These are phyloP conservation scores for Charina bottae DNA, from an alignment of 2,113 vertebrate species.

Conservation along the genomic window DNA sequence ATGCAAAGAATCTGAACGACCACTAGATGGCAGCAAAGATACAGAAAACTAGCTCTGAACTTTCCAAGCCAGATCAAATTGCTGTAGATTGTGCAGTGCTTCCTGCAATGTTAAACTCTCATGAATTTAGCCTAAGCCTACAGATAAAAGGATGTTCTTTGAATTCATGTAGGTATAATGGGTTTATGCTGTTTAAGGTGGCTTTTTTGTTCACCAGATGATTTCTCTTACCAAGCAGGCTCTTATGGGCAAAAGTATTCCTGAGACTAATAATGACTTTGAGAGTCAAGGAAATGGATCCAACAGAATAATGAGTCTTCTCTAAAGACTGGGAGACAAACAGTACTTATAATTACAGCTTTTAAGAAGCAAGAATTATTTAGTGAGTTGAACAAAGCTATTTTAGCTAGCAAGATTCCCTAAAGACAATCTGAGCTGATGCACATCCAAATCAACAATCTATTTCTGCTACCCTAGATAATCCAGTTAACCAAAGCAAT, in stretches of 20 bases:
- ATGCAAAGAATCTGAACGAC: neutral
- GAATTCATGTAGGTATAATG: neutral
- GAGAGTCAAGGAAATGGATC: neutral
- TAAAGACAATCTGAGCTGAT: constrained; percentile 21
- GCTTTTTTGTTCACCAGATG: neutral
- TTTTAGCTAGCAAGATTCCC: constrained; percentile 53
- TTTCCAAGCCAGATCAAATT: too few species aligned
- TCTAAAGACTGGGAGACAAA: neutral
- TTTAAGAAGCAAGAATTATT: constrained; percentile 57
- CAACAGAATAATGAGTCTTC: neutral
- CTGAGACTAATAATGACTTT: neutral
- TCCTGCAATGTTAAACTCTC: neutral
- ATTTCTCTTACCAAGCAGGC: neutral
- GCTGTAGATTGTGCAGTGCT: neutral
- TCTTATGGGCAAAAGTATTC: neutral
- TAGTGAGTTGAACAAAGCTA: constrained; percentile 47
- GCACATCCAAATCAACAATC: constrained; percentile 43
- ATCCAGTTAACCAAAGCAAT: constrained; percentile 7
- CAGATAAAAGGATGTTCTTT: neutral
- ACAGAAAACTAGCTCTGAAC: too few species aligned
- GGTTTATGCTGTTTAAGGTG: neutral
- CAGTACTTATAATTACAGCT: constrained; percentile 45
- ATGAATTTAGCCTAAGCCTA: neutral
- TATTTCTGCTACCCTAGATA: constrained; percentile 36
- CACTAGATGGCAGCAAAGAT: too few species aligned